Percentiles rank a stretch among this genome's conserved stretches.
Evolutionary conservation across 2,888 invertebrate species (phyloP).

Genomic region (Dicycla oo): DNA sequence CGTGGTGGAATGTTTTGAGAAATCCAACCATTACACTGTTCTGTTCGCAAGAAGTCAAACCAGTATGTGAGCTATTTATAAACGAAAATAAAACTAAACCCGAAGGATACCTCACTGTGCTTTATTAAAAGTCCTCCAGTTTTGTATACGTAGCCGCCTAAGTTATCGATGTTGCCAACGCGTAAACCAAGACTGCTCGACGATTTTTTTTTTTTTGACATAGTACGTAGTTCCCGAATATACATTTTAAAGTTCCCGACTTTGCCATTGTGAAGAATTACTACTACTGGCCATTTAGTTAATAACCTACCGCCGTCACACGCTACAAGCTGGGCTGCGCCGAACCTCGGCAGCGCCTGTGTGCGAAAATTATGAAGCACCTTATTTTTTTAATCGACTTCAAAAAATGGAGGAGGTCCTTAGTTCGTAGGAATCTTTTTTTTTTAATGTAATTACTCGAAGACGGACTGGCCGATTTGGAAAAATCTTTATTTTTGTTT

Average conservation of each 20-base stretch:
- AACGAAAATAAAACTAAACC: slow-evolving; percentile 72
- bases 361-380: too few relatives aligned
- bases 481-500: too few relatives aligned
- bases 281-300: background rate
- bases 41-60: slow-evolving; percentile 60
- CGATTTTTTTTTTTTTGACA: too few relatives aligned
- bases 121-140: slow-evolving; percentile 63
- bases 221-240: background rate
- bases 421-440: too few relatives aligned
- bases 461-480: too few relatives aligned
- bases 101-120: slow-evolving; percentile 59
- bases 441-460: too few relatives aligned
- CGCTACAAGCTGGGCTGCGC: too few relatives aligned
- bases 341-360: too few relatives aligned
- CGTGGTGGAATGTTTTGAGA: slow-evolving; percentile 61
- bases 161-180: slow-evolving; percentile 55
- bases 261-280: background rate
- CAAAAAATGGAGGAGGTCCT: too few relatives aligned
- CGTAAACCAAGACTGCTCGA: background rate
- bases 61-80: slow-evolving; percentile 74
- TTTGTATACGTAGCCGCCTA: slow-evolving; percentile 60
- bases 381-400: too few relatives aligned
- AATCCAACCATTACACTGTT: slow-evolving; percentile 58
- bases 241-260: background rate
- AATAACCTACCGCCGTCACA: too few relatives aligned